phyloP scores from a whole-genome alignment of 2,797 vertebrate species.

The Molossus molossus region DNA sequence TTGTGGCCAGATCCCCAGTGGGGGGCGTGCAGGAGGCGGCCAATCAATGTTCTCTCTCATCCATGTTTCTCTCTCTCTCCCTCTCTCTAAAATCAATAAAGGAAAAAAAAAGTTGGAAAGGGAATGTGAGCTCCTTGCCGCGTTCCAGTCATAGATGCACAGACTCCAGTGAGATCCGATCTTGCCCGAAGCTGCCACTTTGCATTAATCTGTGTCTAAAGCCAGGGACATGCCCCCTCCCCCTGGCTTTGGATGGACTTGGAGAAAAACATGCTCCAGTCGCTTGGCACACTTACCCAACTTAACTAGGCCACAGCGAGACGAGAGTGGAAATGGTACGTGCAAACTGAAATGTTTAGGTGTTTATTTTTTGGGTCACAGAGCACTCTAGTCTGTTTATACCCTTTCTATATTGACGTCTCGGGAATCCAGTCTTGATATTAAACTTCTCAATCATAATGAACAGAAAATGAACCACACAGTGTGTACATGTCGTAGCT shows the following conservation, averaged over 20 bases:
- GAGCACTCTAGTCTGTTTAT: not conserved
- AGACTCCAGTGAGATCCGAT: not conserved
- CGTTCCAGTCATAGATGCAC: not conserved
- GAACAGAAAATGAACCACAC: not conserved
- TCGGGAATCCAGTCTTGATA: not conserved
- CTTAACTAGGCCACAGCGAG: not conserved
- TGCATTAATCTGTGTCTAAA: not conserved
- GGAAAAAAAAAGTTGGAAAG: not conserved
- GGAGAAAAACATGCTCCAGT: not conserved
- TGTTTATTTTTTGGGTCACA: not conserved
- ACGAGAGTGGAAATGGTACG: not conserved
- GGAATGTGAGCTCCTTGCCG: not conserved
- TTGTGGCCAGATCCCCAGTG: no score
- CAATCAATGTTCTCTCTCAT: no score
- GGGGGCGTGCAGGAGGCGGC: no score
- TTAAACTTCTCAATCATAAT: not conserved
- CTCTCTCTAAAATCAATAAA: no score
- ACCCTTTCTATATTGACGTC: not conserved
- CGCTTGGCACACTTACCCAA: not conserved
- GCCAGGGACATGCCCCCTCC: not conserved
- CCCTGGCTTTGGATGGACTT: not conserved
- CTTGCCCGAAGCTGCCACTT: not conserved
- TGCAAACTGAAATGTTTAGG: not conserved
- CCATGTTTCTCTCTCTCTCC: no score
- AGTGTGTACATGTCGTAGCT: not conserved